phyloP scores from a whole-genome alignment of 1,140 invertebrate species.

The Teleopsis dalmanni region DNA sequence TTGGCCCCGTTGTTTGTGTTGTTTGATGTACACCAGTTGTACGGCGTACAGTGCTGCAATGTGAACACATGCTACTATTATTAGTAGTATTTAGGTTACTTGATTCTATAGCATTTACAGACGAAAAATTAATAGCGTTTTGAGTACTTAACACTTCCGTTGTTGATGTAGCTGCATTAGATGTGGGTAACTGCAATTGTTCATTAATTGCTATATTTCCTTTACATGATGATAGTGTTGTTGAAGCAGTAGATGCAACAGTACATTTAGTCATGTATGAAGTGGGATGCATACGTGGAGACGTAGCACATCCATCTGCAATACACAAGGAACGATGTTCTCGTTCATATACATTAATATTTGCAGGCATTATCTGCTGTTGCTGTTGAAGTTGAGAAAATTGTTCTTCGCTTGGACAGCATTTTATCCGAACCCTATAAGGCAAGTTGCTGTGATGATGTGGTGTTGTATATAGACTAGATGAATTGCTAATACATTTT shows the following conservation, averaged over 20 bases:
- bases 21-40: slow-evolving; percentile 43
- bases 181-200: too few species aligned
- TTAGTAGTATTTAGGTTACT: too few species aligned
- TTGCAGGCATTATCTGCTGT: not conserved
- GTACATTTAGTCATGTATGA: not conserved
- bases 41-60: slow-evolving; percentile 38
- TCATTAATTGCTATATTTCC: too few species aligned
- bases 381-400: slow-evolving; percentile 1
- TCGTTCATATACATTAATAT: not conserved
- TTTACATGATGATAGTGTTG: not conserved
- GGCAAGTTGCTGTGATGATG: slow-evolving; percentile 24
- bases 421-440: slow-evolving; percentile 25
- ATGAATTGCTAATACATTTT: not conserved
- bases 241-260: too few species aligned
- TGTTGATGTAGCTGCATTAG: not conserved
- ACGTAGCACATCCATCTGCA: slow-evolving; percentile 13
- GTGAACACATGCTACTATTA: slow-evolving; percentile 38
- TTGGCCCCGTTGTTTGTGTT: slow-evolving; percentile 42
- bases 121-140: too few species aligned
- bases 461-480: not conserved
- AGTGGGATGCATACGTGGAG: slow-evolving; percentile 8
- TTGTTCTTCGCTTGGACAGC: slow-evolving; percentile 27
- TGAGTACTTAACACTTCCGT: not conserved
- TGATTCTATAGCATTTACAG: too few species aligned
- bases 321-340: slow-evolving; percentile 2